These are phyloP conservation scores for Palythoa grandis DNA, from an alignment of 92 coral and sea anemone genomes.

Conservation along the genomic window DNA sequence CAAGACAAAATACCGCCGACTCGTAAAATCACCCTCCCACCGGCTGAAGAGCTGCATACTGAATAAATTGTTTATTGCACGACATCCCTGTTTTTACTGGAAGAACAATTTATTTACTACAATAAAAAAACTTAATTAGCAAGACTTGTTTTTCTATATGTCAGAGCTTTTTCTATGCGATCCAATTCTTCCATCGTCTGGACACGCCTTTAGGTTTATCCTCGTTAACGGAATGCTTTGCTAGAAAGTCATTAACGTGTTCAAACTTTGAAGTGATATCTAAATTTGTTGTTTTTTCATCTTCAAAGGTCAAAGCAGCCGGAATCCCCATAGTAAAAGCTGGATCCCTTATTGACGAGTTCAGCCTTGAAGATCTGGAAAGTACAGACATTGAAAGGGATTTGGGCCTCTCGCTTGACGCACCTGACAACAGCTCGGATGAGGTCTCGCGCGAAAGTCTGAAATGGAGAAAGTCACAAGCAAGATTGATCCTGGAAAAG, in stretches of 20 bases:
- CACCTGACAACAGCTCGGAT: conserved; percentile 49
- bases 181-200: too few relatives aligned
- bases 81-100: too few relatives aligned
- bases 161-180: too few relatives aligned
- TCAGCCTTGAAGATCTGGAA: conserved; percentile 65
- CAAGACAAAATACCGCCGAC: too few relatives aligned
- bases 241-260: background rate
- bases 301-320: conserved; percentile 53
- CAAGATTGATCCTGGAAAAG: conserved; percentile 66
- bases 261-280: background rate
- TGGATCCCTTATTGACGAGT: conserved; percentile 67
- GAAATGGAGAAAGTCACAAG: conserved; percentile 79
- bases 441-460: conserved; percentile 42
- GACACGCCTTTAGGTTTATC: too few relatives aligned
- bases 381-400: conserved; percentile 61
- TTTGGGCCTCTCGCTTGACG: conserved; percentile 58
- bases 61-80: too few relatives aligned
- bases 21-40: too few relatives aligned
- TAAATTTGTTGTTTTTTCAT: background rate
- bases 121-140: too few relatives aligned
- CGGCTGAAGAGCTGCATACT: too few relatives aligned
- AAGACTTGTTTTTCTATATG: too few relatives aligned
- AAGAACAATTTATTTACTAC: too few relatives aligned
- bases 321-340: conserved; percentile 62
- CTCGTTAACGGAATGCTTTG: too few relatives aligned